Conservation (phyloP, 1,140 invertebrate genomes). For the Habropoda laboriosa region DNA sequence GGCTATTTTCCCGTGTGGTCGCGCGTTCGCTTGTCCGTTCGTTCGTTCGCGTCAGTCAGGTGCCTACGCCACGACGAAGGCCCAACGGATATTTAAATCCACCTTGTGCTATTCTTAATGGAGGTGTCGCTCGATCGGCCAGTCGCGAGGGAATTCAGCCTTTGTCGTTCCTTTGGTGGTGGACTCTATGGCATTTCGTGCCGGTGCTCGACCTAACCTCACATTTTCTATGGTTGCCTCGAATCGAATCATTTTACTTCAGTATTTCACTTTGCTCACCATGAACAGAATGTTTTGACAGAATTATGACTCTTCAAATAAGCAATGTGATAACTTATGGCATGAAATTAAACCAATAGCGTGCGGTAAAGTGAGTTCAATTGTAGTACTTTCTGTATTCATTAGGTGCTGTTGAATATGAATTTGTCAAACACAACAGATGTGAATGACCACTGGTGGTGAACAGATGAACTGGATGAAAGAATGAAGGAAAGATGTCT, state of each 20-base stretch:
- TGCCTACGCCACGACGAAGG: conserved; percentile 55
- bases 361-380: too few relatives aligned
- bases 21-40: not conserved
- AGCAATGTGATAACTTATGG: too few relatives aligned
- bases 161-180: conserved; percentile 33
- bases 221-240: conserved; percentile 7
- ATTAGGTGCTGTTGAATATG: too few relatives aligned
- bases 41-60: conserved; percentile 60
- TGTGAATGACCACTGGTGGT: too few relatives aligned
- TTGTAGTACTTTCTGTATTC: too few relatives aligned
- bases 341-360: too few relatives aligned
- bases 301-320: too few relatives aligned
- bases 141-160: conserved; percentile 45
- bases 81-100: conserved; percentile 70
- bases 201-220: conserved; percentile 10
- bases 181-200: conserved; percentile 1
- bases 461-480: too few relatives aligned
- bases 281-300: too few relatives aligned
- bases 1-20: conserved; percentile 64
- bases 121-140: conserved; percentile 54
- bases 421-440: too few relatives aligned
- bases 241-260: not conserved
- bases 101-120: conserved; percentile 69
- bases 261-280: not conserved
- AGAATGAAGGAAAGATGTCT: too few relatives aligned